Percentiles rank a stretch among this genome's conserved stretches.
phyloP scores from a whole-genome alignment of 2,113 vertebrate genomes.

The Mustelus asterias region DNA sequence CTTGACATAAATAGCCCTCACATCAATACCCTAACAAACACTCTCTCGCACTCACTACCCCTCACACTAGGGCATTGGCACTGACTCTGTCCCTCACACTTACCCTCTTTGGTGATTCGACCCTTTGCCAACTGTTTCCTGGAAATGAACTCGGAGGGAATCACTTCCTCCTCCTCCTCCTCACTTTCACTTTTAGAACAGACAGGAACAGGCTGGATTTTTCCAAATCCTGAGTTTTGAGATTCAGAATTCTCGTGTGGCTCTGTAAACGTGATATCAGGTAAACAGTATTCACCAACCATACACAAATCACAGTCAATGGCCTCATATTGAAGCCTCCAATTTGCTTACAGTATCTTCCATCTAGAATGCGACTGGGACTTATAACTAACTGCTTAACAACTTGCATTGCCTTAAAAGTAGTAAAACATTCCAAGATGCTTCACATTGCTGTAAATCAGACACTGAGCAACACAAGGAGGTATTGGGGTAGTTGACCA shows the following conservation, averaged over 20 bases:
- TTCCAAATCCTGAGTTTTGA: conserved; percentile 74
- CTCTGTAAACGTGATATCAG: neutral
- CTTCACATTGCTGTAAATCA: neutral
- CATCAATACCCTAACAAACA: too few species aligned
- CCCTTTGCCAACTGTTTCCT: conserved; percentile 83
- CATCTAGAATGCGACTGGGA: neutral
- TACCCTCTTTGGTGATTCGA: conserved; percentile 83
- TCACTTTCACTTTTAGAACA: conserved; percentile 64
- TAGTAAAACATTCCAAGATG: neutral
- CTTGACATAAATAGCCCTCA: too few species aligned
- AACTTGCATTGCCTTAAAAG: neutral
- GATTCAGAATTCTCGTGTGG: too few species aligned
- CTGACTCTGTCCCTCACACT: conserved; percentile 20
- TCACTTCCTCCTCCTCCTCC: conserved; percentile 62
- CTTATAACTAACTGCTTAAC: neutral
- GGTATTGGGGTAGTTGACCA: neutral
- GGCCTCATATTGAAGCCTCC: neutral
- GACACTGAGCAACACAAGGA: neutral
- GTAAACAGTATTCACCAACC: neutral
- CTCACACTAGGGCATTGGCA: too few species aligned
- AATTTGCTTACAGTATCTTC: neutral
- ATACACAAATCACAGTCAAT: neutral
- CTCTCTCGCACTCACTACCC: too few species aligned
- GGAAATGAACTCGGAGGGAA: conserved; percentile 81
- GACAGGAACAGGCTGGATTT: conserved; percentile 73